Base-by-base conservation (phyloP, 2,888 invertebrate species). In the Toxonevra muliebris region DNA sequence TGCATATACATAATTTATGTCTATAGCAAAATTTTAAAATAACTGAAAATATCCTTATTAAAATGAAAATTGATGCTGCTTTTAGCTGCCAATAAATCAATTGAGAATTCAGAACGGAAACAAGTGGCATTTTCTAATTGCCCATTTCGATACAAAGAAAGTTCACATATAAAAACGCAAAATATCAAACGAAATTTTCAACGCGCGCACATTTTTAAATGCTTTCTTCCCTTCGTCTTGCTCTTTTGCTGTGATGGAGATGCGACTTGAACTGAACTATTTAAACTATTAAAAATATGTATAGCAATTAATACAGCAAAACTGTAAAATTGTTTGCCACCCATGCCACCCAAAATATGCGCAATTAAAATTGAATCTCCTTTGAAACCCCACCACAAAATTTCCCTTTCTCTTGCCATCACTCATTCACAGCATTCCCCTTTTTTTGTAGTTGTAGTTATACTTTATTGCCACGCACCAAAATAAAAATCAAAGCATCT, bases 401-500 rank as follows among this genome's bases (percentile, higher is more conserved):
- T 30, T 30, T 30, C 30, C 30, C 30, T 7, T 30, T 30, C 3
- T 30, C 3, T 7, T 2, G 2, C 30, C 30, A 30, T 30, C 30
- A 30, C 30, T 30, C 30, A 30, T 30, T 2, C 30, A 4, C 7
- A 30, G 30, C 30, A 30, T 30, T 30, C 30, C 30, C 30, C 30
- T 30, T 30, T 30, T 30, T 7, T 30, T 30, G 30, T 30, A 30
- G 3, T 30, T 30, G 7, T 30, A 30, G 3, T 30, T 7, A 7
- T 7, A 30, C 30, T 30, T 30, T 30, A 30, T 30, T 30, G 30
- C 30, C 30, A 57, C 55, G 57, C 64, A 57, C 57, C 64, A 65
- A 59, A 59, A 58, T 58, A 52, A 65, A 65, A 65, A 65, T 65
- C 65, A 65, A 65, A 65, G 65, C 65, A 65, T 65, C 52, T 59